These are phyloP conservation scores for Isurus oxyrinchus DNA, from an alignment of 2,113 vertebrate genomes.

Conservation along the genomic window DNA sequence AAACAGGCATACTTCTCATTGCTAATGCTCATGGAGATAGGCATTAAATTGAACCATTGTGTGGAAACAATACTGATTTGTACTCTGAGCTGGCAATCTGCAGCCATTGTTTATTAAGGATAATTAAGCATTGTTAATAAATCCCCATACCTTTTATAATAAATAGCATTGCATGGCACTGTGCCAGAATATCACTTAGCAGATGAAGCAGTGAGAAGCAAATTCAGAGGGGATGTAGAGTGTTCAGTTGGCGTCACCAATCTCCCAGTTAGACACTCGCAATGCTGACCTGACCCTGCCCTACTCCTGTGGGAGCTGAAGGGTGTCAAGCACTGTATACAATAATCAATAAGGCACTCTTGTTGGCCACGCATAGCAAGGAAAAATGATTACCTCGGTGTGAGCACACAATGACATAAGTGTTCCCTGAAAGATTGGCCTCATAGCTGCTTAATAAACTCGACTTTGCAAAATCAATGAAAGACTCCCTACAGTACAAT, in stretches of 20 bases:
- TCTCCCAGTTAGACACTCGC: not conserved
- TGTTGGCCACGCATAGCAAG: not conserved
- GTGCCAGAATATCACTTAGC: not conserved
- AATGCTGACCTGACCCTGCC: not conserved
- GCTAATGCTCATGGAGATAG: not conserved
- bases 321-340: not conserved
- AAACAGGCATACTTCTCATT: not conserved
- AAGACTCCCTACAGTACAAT: not conserved
- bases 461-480: not conserved
- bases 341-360: not conserved
- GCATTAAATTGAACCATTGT: not conserved
- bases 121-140: not conserved
- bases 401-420: not conserved
- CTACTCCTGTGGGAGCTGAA: not conserved
- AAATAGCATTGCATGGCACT: not conserved
- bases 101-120: too few relatives aligned
- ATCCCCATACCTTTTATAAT: not conserved
- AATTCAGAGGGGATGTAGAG: not conserved
- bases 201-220: not conserved
- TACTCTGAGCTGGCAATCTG: not conserved
- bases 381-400: too few relatives aligned
- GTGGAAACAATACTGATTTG: not conserved
- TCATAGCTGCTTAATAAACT: not conserved
- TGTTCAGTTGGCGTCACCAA: not conserved
- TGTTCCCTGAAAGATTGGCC: too few relatives aligned